Base-by-base conservation (phyloP, 2,888 invertebrate species). In the Ectropis crepuscularia region DNA sequence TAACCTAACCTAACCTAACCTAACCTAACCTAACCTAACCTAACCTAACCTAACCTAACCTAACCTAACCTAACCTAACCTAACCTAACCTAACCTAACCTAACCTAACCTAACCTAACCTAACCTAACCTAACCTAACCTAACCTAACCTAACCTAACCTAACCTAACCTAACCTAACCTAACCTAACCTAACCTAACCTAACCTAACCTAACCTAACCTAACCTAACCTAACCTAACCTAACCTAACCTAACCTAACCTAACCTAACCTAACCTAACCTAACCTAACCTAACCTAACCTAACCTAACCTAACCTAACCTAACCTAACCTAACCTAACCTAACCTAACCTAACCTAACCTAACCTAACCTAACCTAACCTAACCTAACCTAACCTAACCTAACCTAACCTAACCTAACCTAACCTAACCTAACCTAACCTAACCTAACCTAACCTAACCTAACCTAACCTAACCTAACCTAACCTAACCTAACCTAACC, bases 371-470 rank as follows among this genome's bases (percentile, higher is more conserved):
- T 49, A 48, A 55, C 54, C 59, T 49, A 50, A 55, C 63, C 59
- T 50, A 50, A 50, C 63, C 59, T 49, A 58, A 58, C 63, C 63
- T 57, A 50, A 50, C 67, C 63, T 57, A 58, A 58, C 67, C 67
- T 58, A 61, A 58, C 65, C 65, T 58, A 61, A 58, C 65, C 64
- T 57, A 64, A 60, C 65, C 62, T 49, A 50, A 55, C 58, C 66
- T 54, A 59, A 59, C 65, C 66, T 59, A 59, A 57, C 66, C 66
- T 59, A 57, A 57, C 66, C 66, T 54, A 53, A 48, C 62, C 62
- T 55, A 48, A 53, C 62, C 59, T 48, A 53, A 53, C 59, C 66
- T 48, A 55, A 48, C 62, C 62, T 54, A 51, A 57, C 65, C 61
- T 55, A 50, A 51, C 61, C 62, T 54, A 48, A 57, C 59, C 65